Evolutionary conservation across 2,113 vertebrate genomes (phyloP), one percentile per base, ranked within the genome.

Genomic region (Cyprinodon tularosa): DNA sequence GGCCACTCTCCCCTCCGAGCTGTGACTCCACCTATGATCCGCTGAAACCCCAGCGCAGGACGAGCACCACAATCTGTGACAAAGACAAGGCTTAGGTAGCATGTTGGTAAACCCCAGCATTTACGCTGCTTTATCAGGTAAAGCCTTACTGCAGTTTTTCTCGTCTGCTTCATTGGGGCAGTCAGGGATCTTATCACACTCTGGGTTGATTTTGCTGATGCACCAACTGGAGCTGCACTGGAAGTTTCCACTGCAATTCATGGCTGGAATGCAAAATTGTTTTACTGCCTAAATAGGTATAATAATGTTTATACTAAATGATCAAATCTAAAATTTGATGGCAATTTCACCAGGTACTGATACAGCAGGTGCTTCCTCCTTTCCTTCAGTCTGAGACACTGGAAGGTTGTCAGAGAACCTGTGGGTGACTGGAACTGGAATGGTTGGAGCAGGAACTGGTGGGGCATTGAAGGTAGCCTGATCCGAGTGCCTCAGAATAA

Each of bases 1-100:
- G 97, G 98, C 96, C 97, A 99, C 83, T 99, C 97, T 10, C 97
- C 97, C 14, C 88, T 92, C 1, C 89, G 90, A 0, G 96, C 96
- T 0, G 93, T 88, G 9, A 94, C 94, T 67, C 97, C 98, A 0
- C 97, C 98, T 82, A 98, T 96, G 0, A 99, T 97, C 93, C 94
- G 95, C 62, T 95, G 94, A 69, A 92, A 91, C 12, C 93, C 91
- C 69, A 94, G 8, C 0, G 89, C 89, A 0, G 94, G 92, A 2
- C 95, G 92, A 42, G 77, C 50, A 45, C 98, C 98, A 0, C 97
- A 99, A 72, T 96, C 98, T 99, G 84, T 4, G 81, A 80, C 6
- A 69, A 53, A 14, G 76, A 75, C 12, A 53, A 15, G n/a, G 12
- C 42, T 78, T 62, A 86, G 59, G 70, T 36, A 4, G 38, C 71